Evolutionary conservation across 2,888 invertebrate genomes (phyloP).

Genomic region (Lithophane semibrunnea): DNA sequence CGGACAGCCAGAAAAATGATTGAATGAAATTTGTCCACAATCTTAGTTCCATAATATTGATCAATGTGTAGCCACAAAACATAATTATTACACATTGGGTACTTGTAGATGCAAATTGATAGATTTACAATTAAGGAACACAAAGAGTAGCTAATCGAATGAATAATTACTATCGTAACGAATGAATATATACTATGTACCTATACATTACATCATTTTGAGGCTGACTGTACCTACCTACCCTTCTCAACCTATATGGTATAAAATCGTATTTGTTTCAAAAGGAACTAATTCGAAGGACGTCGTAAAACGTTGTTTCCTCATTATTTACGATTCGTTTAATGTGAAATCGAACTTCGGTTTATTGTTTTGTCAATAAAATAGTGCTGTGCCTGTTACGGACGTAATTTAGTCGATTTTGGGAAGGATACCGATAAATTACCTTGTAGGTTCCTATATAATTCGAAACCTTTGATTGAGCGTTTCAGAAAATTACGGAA

Average conservation of each 20-base stretch:
- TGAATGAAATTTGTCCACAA: no score
- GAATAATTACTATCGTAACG: not conserved
- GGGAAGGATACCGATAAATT: conserved; percentile 2
- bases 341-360: conserved; percentile 37
- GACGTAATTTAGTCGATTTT: conserved; percentile 23
- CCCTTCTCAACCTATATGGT: not conserved
- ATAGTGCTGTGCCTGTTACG: conserved; percentile 27
- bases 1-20: not conserved
- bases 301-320: conserved; percentile 38
- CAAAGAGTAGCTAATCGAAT: not conserved
- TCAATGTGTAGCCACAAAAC: not conserved
- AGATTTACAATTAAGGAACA: not conserved
- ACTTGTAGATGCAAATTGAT: not conserved
- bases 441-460: not conserved
- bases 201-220: not conserved
- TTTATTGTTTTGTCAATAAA: conserved; percentile 46
- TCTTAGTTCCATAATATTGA: no score
- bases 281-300: conserved; percentile 19
- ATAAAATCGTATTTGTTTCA: conserved; percentile 4
- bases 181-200: not conserved
- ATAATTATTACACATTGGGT: not conserved
- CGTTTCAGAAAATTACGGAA: not conserved
- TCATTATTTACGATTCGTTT: conserved; percentile 49
- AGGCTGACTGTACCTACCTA: not conserved
- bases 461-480: not conserved